phyloP scores from a whole-genome alignment of 1,140 invertebrate genomes.

The Helicoverpa armigera region DNA sequence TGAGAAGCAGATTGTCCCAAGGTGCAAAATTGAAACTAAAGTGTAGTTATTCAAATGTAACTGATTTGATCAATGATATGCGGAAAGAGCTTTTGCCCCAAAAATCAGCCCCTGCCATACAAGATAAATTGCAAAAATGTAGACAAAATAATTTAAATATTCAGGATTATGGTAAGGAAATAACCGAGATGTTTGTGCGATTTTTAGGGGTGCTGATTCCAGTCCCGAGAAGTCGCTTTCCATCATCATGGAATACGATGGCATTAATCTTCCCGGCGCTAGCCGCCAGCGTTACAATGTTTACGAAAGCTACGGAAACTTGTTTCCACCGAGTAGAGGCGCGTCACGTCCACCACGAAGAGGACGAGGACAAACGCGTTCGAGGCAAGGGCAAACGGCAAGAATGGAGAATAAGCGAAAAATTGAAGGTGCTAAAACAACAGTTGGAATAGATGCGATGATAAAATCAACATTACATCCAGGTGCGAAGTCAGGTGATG shows the following conservation, averaged over 20 bases:
- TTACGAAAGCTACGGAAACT: not conserved
- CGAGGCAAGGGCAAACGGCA: conserved; percentile 9
- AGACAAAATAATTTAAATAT: no score
- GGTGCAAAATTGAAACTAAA: no score
- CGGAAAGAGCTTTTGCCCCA: no score
- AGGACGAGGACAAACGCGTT: conserved; percentile 18
- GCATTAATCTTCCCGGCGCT: conserved; percentile 1
- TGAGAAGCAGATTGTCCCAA: no score
- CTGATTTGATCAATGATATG: no score
- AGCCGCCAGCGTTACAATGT: conserved; percentile 3
- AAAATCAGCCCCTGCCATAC: no score
- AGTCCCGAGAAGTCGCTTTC: not conserved
- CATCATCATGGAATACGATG: not conserved
- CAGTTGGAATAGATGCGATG: not conserved
- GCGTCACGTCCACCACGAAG: conserved; percentile 2
- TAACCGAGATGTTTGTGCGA: not conserved
- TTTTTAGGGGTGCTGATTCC: conserved; percentile 16
- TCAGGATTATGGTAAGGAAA: no score
- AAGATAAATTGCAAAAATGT: no score
- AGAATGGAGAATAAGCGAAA: not conserved
- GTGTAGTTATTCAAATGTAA: no score
- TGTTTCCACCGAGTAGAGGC: conserved; percentile 13
- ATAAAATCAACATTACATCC: conserved; percentile 7
- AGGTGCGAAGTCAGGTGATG: conserved; percentile 6
- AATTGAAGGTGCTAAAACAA: conserved; percentile 19